Base-by-base conservation (phyloP, 2,797 vertebrate genomes). In the Dipus sagitta region DNA sequence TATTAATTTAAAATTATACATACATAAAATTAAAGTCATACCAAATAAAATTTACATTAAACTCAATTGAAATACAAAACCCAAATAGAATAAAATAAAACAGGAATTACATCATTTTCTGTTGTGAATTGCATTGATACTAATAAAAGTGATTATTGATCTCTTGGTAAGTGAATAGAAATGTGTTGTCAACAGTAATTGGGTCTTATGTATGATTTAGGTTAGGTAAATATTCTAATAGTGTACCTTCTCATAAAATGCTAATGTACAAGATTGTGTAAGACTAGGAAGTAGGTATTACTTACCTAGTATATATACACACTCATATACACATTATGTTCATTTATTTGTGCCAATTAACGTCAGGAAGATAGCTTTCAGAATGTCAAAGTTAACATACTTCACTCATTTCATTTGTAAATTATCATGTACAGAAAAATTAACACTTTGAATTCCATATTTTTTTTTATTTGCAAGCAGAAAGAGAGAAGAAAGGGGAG, bases 131-230 rank as follows among this genome's bases (percentile, higher is more conserved):
- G 6, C 34, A 26, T 30, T 79, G 12, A 64, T 84, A 34, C 32
- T 89, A 80, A 58, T 60, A 90, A 38, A 12, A 67, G 28, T 70
- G 72, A 76, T 3, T 20, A 95, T 8, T 47, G 12, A 74, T 4
- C 38, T 34, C 77, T 9, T 75, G 34, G 6, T 20, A 86, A 21
- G 2, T 83, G 38, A 81, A 75, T 13, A 32, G 26, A 95, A 77
- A 79, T 88, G 10, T 26, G 18, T 71, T 86, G 81, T 67, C 32
- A 91, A 81, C 54, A 64, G 38, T 60, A 84, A 68, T 67, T 54
- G 78, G 18, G 8, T 47, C 81, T 78, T 70, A 83, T 58, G 32
- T 11, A 92, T 86, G 21, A 86, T 95, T 54, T 79, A 72, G 93
- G 47, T 92, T 89, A 60, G 14, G 80, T 92, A 77, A 80, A 2